Evolutionary conservation across 2,113 vertebrate genomes (phyloP).

Genomic region (Pipa parva): DNA sequence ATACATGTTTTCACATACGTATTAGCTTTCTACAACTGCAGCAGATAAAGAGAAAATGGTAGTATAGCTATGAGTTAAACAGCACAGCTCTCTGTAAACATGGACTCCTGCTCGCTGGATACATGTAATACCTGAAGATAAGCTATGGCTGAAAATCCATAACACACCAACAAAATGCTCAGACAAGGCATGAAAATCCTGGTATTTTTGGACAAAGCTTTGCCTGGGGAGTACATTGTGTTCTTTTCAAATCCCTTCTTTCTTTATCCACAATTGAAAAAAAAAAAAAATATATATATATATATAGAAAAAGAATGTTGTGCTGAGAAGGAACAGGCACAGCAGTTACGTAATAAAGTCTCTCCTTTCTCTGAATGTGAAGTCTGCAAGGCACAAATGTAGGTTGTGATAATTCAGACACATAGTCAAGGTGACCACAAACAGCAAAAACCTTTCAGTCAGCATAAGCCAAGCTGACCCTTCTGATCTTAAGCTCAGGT

Average conservation of each 20-base stretch:
- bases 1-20: not conserved
- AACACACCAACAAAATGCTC: slow-evolving; percentile 19
- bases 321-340: slow-evolving; percentile 14
- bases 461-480: slow-evolving; percentile 57
- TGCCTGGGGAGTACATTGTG: not conserved
- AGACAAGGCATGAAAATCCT: not conserved
- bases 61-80: not conserved
- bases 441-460: slow-evolving; percentile 50
- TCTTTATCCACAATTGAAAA: not conserved
- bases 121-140: slow-evolving; percentile 28
- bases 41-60: slow-evolving; percentile 3
- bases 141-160: slow-evolving; percentile 22
- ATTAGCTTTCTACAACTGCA: slow-evolving; percentile 2
- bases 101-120: slow-evolving; percentile 30
- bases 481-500: slow-evolving; percentile 49
- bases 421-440: slow-evolving; percentile 47
- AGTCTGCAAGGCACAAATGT: slow-evolving; percentile 38
- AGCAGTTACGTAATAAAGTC: slow-evolving; percentile 37
- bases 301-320: not conserved
- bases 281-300: not conserved
- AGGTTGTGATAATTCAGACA: slow-evolving; percentile 45
- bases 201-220: slow-evolving; percentile 11
- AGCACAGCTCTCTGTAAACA: slow-evolving; percentile 42
- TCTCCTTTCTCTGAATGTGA: slow-evolving; percentile 24
- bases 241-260: not conserved